Evolutionary conservation across 2,113 vertebrate genomes (phyloP).

Genomic region (Girardinichthys multiradiatus): DNA sequence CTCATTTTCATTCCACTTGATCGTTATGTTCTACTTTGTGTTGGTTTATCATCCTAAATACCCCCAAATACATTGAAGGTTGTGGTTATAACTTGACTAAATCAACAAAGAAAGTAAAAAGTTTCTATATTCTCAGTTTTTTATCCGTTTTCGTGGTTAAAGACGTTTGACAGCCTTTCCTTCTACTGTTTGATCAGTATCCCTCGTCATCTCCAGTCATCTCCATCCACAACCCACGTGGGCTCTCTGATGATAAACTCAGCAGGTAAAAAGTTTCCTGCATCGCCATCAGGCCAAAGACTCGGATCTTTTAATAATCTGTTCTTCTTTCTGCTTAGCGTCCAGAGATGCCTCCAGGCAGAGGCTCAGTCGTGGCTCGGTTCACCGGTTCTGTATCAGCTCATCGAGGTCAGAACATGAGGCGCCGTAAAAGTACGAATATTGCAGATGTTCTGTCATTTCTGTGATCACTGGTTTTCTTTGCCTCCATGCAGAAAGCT

Average conservation of each 20-base stretch:
- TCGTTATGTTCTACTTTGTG: too few species aligned
- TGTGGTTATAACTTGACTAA: too few species aligned
- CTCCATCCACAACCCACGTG: conserved; percentile 88
- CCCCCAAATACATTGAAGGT: too few species aligned
- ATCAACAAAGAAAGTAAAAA: too few species aligned
- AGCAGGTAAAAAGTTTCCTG: conserved; percentile 79
- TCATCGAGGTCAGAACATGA: conserved; percentile 76
- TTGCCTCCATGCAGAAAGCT: conserved; percentile 83
- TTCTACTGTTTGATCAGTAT: conserved; percentile 56
- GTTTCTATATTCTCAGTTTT: too few species aligned
- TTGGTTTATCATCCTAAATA: too few species aligned
- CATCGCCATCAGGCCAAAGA: too few species aligned
- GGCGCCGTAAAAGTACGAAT: rapidly evolving
- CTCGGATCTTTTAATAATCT: neutral
- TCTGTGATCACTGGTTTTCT: neutral
- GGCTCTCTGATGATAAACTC: conserved; percentile 95
- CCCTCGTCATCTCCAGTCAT: conserved; percentile 77
- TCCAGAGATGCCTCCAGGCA: conserved; percentile 74
- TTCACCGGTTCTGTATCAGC: conserved; percentile 80
- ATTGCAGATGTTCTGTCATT: neutral
- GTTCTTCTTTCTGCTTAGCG: conserved; percentile 47
- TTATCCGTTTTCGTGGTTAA: too few species aligned
- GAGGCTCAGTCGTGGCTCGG: conserved; percentile 80
- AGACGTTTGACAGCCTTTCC: neutral
- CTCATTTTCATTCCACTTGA: too few species aligned